A percentile compares a stretch with the other conserved stretches of the same genome.
Conservation (phyloP, 92 coral and sea anemone genomes). For the Bergia sp. region DNA sequence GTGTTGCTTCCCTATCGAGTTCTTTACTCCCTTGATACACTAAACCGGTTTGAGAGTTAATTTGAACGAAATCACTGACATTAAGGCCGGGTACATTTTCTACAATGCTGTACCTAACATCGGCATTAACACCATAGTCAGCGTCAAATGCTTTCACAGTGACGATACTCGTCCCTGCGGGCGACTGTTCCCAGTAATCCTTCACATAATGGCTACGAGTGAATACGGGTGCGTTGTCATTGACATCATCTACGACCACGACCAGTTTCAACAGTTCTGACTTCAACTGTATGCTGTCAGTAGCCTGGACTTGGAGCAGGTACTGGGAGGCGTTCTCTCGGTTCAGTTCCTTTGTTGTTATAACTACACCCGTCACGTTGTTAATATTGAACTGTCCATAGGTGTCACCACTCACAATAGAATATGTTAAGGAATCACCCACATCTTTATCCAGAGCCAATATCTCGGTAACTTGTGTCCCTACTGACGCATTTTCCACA, state of each 20-base stretch:
- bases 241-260: constrained; percentile 71
- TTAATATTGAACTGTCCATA: constrained; percentile 71
- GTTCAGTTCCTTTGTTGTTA: constrained; percentile 62
- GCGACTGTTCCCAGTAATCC: constrained; percentile 86
- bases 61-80: constrained; percentile 57
- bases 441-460: constrained; percentile 76
- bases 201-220: constrained; percentile 38
- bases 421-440: constrained; percentile 70
- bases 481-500: constrained; percentile 67
- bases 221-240: constrained; percentile 84
- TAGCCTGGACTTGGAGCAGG: constrained; percentile 63
- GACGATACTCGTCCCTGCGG: constrained; percentile 71
- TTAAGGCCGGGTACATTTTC: constrained; percentile 51
- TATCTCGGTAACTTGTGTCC: constrained; percentile 62
- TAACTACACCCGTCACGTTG: constrained; percentile 75
- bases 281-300: constrained; percentile 63
- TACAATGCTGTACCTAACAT: constrained; percentile 75
- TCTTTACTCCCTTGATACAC: constrained; percentile 58
- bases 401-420: constrained; percentile 62
- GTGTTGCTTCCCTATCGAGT: constrained; percentile 62
- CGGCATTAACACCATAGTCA: constrained; percentile 80
- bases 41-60: constrained; percentile 67
- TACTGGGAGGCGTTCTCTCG: constrained; percentile 76
- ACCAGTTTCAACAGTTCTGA: constrained; percentile 59
- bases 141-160: constrained; percentile 72